Conservation (phyloP, 2,113 vertebrate species). For the Cyprinodon tularosa region DNA sequence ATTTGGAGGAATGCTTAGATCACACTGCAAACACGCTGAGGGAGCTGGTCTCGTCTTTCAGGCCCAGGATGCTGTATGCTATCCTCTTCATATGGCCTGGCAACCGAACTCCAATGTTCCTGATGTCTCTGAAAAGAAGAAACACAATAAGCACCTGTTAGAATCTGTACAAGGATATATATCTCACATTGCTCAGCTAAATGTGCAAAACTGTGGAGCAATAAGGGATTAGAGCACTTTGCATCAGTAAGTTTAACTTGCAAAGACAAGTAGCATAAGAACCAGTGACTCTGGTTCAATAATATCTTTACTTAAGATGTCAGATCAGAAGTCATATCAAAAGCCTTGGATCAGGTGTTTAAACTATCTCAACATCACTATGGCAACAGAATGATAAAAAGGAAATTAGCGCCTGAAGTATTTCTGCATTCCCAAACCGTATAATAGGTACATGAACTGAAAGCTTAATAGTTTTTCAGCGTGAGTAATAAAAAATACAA, state of each 20-base stretch:
- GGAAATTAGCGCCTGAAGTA: conserved; percentile 22
- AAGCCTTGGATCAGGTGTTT: background rate
- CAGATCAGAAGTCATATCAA: background rate
- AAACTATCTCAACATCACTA: background rate
- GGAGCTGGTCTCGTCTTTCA: conserved; percentile 87
- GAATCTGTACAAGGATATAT: background rate
- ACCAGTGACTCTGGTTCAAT: background rate
- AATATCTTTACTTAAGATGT: background rate
- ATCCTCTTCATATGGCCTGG: conserved; percentile 96
- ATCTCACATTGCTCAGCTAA: background rate
- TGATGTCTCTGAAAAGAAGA: conserved; percentile 84
- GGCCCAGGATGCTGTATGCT: conserved; percentile 90
- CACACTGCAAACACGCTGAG: conserved; percentile 85
- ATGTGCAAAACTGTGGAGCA: background rate
- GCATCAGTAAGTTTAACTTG: background rate
- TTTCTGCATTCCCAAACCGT: conserved; percentile 43
- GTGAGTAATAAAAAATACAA: conserved; percentile 27
- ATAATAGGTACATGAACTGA: conserved; percentile 56
- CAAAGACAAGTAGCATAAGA: background rate
- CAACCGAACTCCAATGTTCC: conserved; percentile 89
- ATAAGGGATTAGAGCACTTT: background rate
- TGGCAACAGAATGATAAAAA: conserved; percentile 47
- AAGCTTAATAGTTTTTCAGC: conserved; percentile 51
- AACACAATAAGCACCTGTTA: conserved; percentile 1
- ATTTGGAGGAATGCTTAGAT: conserved; percentile 63